Evolutionary conservation across 2,888 invertebrate species (phyloP).

Genomic region (Platypus cylindrus): DNA sequence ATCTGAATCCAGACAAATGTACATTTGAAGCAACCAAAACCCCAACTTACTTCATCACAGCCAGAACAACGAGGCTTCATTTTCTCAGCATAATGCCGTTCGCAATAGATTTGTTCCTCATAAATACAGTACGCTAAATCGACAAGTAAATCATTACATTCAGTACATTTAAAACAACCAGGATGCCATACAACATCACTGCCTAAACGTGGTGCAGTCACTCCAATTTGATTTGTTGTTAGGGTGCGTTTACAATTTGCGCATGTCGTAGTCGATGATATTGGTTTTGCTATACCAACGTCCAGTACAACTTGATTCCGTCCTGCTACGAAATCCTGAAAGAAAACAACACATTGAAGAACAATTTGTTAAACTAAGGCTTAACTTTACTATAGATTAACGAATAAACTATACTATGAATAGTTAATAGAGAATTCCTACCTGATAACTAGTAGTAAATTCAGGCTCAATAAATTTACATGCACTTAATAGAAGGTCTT

Average conservation of each 20-base stretch:
- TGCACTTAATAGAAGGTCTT: constrained; percentile 82
- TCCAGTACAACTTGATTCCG: constrained; percentile 93
- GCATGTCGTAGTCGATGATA: constrained; percentile 49
- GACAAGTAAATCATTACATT: constrained; percentile 85
- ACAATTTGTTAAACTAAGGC: no score
- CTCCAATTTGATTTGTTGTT: constrained; percentile 66
- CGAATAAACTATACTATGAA: background rate
- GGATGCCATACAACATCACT: constrained; percentile 73
- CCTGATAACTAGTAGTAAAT: constrained; percentile 64
- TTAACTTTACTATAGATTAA: no score
- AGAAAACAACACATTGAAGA: no score
- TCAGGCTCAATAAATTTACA: constrained; percentile 74
- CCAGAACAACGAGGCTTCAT: constrained; percentile 91
- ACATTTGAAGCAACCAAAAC: constrained; percentile 2
- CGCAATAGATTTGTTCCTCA: constrained; percentile 80
- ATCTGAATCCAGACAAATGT: no score
- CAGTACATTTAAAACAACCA: constrained; percentile 71
- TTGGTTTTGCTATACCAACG: constrained; percentile 51
- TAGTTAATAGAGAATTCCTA: no score
- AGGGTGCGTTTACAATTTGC: constrained; percentile 70
- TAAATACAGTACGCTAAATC: constrained; percentile 93
- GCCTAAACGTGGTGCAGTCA: constrained; percentile 37
- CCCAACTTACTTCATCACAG: constrained; percentile 90
- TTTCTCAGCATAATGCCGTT: constrained; percentile 92
- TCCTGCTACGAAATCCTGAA: constrained; percentile 80